These are phyloP conservation scores for Anoplolepis gracilipes DNA, from an alignment of 1,140 invertebrate species.

Conservation along the genomic window DNA sequence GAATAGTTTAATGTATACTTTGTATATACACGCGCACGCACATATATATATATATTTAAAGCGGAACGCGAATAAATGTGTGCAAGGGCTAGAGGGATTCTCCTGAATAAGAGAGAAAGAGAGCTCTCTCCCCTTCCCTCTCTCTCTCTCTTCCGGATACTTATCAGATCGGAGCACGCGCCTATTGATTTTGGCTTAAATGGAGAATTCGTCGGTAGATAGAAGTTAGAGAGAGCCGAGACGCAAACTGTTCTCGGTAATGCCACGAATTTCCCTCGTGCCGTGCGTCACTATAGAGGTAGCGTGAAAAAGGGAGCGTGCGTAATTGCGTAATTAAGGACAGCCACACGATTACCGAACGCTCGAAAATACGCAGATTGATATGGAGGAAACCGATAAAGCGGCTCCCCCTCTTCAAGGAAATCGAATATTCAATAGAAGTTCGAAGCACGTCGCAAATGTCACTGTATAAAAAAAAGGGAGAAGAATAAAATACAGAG, in stretches of 20 bases:
- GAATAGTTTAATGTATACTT: not conserved
- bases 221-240: conserved; percentile 67
- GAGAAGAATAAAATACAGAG: not conserved
- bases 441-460: conserved; percentile 7
- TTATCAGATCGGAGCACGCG: conserved; percentile 70
- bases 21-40: no score
- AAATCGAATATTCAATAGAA: not conserved
- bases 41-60: not conserved
- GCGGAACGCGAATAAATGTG: not conserved
- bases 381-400: conserved; percentile 3
- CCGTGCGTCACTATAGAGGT: not conserved
- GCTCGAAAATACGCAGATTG: conserved; percentile 30
- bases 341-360: conserved; percentile 31
- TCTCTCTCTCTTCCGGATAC: conserved; percentile 53
- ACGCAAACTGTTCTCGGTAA: conserved; percentile 21
- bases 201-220: conserved; percentile 51
- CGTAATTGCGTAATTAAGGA: conserved; percentile 49
- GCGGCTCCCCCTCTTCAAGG: no score
- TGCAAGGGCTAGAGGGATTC: conserved; percentile 30
- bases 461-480: not conserved
- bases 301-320: conserved; percentile 33
- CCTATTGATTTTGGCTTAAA: conserved; percentile 70
- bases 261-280: conserved; percentile 23
- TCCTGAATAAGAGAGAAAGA: conserved; percentile 11
- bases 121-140: not conserved